Evolutionary conservation across 2,888 invertebrate genomes (phyloP), one percentile per base, ranked within the genome.

Genomic region (Caenorhabditis macrosperma): DNA sequence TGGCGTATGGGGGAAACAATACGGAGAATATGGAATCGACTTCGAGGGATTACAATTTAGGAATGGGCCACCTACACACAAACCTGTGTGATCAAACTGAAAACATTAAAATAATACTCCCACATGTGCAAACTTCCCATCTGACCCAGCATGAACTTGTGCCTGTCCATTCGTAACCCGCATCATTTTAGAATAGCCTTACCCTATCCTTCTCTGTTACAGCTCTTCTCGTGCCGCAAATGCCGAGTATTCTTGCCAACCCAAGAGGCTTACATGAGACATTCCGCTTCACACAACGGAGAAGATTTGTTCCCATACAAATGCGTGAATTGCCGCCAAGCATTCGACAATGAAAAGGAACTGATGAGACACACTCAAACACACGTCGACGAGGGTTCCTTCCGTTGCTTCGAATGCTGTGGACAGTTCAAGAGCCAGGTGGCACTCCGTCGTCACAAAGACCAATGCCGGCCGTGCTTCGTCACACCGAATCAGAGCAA

Each of bases 171-270:
- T 38, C 24, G 33, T 17, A 20, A 17, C 30, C 44, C 71, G 46
- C 63, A 44, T 22, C n/a, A 35, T 17, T 28, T 4, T 63, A 63
- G 61, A 54, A 17, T 71, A 52, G 69, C 15, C 9, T 54, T 20
- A 28, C 30, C 30, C 24, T 52, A 28, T 12, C 24, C 9, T 35
- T 10, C 24, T n/a, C 55, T 46, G 22, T 64, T 74, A 38, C 75
- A 89, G 87, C 82, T 90, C 22, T 86, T 83, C 85, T 78, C 85
- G 7, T 90, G 90, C 67, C 85, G 85, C 38, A 87, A 88, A 60
- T 90, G 90, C 75, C 83, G 86, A 35, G 77, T 89, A 20, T 83
- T 83, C 66, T 86, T 90, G 46, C 90, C 90, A 9, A 83, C 87
- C 10, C 86, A 88, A 33, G 88, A 88, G 54, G 78, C 88, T 33